These are phyloP conservation scores for Phragmatobia fuliginosa DNA, from an alignment of 2,888 invertebrate species.

Conservation along the genomic window DNA sequence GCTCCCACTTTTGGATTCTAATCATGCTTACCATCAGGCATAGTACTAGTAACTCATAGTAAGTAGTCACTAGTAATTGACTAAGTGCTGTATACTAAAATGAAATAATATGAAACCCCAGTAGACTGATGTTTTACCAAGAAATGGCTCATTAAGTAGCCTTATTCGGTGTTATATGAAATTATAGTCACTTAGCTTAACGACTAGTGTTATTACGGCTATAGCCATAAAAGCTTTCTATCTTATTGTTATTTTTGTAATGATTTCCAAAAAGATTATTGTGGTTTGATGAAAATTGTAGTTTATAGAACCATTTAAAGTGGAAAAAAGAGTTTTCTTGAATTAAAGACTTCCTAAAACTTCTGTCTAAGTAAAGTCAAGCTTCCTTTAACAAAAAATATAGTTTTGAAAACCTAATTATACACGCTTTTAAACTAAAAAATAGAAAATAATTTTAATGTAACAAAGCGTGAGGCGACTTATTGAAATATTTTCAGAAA, in stretches of 20 bases:
- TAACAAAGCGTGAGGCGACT: no score
- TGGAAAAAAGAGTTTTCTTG: no score
- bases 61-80: no score
- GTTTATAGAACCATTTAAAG: not conserved
- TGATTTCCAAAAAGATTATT: not conserved
- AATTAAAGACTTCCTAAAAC: not conserved
- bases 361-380: not conserved
- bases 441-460: no score
- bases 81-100: not conserved
- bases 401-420: no score
- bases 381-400: no score
- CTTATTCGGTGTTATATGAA: constrained; percentile 30
- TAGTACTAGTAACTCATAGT: no score
- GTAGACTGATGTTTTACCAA: not conserved
- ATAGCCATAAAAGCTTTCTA: not conserved
- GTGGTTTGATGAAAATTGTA: not conserved
- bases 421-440: no score
- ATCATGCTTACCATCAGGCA: no score
- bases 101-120: not conserved
- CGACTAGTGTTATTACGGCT: constrained; percentile 22
- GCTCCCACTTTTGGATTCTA: no score
- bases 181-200: constrained; percentile 43
- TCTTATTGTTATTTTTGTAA: not conserved
- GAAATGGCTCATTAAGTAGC: constrained; percentile 35
- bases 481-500: no score